Evolutionary conservation across 2,113 vertebrate genomes (phyloP).

Genomic region (Hymenochirus boettgeri): DNA sequence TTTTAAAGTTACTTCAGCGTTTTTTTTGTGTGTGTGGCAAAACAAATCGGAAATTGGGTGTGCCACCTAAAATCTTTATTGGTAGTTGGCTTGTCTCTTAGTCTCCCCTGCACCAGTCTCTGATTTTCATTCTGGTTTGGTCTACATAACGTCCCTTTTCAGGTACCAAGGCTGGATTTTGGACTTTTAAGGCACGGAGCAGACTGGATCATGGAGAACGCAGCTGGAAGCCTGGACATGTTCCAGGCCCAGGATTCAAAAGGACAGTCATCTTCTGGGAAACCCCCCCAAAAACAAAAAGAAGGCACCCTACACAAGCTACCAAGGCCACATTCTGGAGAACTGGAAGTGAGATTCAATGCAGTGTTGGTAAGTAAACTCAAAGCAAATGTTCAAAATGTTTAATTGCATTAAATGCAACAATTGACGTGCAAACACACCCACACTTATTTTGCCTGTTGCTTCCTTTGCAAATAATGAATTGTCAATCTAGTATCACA

Average conservation of each 20-base stretch:
- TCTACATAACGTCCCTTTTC: too few relatives aligned
- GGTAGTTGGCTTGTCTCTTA: not conserved
- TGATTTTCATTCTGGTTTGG: too few relatives aligned
- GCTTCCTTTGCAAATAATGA: too few relatives aligned
- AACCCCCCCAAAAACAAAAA: constrained; percentile 50
- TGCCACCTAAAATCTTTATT: not conserved
- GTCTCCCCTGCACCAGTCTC: not conserved
- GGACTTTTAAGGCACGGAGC: constrained; percentile 70
- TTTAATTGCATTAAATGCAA: too few relatives aligned
- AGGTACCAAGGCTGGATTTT: constrained; percentile 52
- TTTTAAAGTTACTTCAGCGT: constrained; percentile 13
- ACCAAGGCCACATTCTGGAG: constrained; percentile 75
- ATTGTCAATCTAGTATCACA: too few relatives aligned
- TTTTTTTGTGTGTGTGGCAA: too few relatives aligned
- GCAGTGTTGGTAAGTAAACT: constrained; percentile 83
- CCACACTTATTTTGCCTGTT: too few relatives aligned
- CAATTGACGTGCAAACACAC: too few relatives aligned
- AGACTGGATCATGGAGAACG: constrained; percentile 78
- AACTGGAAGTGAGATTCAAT: constrained; percentile 83
- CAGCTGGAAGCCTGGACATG: constrained; percentile 70
- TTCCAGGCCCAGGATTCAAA: constrained; percentile 54
- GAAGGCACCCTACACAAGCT: constrained; percentile 66
- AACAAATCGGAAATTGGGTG: constrained; percentile 24
- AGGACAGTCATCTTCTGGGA: constrained; percentile 47
- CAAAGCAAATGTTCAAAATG: too few relatives aligned